Percentiles rank a stretch among this genome's conserved stretches.
Evolutionary conservation across 2,888 invertebrate genomes (phyloP).

Genomic region (Eupithecia insigniata): DNA sequence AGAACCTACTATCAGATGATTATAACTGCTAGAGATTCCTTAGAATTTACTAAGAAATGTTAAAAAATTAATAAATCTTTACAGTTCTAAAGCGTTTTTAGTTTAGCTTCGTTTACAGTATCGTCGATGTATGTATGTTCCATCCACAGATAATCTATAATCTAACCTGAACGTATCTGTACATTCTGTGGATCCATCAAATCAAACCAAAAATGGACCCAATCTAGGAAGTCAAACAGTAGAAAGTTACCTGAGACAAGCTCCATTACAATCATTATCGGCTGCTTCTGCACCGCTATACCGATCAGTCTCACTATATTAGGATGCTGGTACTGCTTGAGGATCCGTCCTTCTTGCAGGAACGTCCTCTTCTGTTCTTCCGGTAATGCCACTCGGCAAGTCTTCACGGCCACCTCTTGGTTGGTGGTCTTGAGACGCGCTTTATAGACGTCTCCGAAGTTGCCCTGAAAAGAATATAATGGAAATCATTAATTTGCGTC

Average conservation of each 20-base stretch:
- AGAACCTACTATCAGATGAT: no score
- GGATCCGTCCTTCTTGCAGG: constrained; percentile 96
- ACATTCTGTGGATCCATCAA: no score
- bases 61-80: no score
- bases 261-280: constrained; percentile 99
- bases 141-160: no score
- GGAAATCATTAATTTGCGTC: neutral
- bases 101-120: no score
- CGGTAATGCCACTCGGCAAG: constrained; percentile 95
- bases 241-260: constrained; percentile 90
- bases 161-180: no score
- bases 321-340: constrained; percentile 98
- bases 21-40: no score
- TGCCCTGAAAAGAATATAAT: constrained; percentile 87
- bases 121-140: no score
- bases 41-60: no score
- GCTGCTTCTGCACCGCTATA: constrained; percentile 98
- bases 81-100: no score
- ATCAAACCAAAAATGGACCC: no score
- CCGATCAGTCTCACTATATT: constrained; percentile 98
- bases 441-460: constrained; percentile 98
- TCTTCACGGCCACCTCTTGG: constrained; percentile 97
- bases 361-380: constrained; percentile 98
- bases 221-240: no score
- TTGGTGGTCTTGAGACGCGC: constrained; percentile 92